Conservation (phyloP, 2,888 invertebrate genomes). For the Trachelus tabidus region DNA sequence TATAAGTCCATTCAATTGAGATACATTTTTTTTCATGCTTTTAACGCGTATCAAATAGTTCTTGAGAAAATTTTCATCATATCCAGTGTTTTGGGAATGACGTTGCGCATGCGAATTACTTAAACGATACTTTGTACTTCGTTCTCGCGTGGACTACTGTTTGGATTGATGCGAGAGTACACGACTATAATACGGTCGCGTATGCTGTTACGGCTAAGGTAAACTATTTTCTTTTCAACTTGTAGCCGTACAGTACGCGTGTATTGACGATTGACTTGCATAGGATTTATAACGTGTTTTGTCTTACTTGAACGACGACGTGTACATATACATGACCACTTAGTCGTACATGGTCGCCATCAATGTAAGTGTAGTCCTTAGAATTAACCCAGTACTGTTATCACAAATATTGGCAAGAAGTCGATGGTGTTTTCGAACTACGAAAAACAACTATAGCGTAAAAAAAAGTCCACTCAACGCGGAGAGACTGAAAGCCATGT, state of each 20-base stretch:
- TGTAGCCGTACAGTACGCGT: neutral
- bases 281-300: neutral
- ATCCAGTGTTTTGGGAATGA: neutral
- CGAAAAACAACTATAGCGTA: neutral
- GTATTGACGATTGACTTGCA: neutral
- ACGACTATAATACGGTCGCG: neutral
- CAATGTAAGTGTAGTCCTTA: neutral
- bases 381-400: neutral
- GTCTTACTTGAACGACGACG: neutral
- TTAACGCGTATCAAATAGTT: too few relatives aligned
- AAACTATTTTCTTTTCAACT: neutral
- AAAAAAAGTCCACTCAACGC: neutral
- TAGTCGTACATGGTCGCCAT: neutral
- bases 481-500: neutral
- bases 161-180: neutral
- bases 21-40: neutral
- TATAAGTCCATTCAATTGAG: neutral
- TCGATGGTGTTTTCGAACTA: neutral
- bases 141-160: neutral
- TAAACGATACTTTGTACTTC: neutral
- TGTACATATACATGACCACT: neutral
- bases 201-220: neutral
- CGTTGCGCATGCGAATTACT: neutral
- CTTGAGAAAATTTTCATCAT: neutral
- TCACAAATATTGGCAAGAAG: neutral